Percentiles rank a stretch among this genome's conserved stretches.
These are phyloP conservation scores for Phalacrocorax carbo DNA, from an alignment of 2,113 vertebrate genomes.

Conservation along the genomic window DNA sequence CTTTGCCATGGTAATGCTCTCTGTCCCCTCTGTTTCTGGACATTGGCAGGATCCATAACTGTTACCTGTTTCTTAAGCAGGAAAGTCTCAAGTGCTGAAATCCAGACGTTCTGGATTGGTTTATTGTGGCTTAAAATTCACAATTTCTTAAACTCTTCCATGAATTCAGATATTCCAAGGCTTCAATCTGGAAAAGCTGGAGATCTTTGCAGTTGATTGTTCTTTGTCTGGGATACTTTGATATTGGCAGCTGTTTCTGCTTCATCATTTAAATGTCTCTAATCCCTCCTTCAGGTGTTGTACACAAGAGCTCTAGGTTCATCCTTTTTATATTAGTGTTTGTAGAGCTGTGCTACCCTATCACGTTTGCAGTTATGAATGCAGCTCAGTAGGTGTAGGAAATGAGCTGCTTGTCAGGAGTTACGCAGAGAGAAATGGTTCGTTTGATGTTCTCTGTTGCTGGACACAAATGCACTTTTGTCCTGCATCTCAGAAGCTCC, in stretches of 20 bases:
- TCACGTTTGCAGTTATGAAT: background rate
- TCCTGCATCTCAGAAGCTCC: background rate
- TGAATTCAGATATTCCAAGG: background rate
- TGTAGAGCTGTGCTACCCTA: background rate
- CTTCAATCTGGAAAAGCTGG: background rate
- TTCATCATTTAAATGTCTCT: background rate
- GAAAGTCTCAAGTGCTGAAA: background rate
- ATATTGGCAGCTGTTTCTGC: background rate
- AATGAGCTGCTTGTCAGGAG: background rate
- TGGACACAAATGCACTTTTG: background rate
- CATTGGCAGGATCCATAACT: background rate
- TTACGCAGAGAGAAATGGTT: rapidly evolving
- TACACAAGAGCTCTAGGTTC: background rate
- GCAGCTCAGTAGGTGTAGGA: background rate
- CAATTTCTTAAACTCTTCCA: background rate
- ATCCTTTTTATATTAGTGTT: background rate
- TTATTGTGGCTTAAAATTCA: background rate
- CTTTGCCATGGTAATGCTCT: background rate
- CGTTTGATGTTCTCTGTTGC: background rate
- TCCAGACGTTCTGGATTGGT: background rate
- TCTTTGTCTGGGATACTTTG: background rate
- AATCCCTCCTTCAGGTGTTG: background rate
- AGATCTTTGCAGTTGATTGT: background rate
- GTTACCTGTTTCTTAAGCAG: background rate
- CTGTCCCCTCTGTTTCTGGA: background rate